These are phyloP conservation scores for Campaea margaritaria DNA, from an alignment of 2,888 invertebrate genomes.

Conservation along the genomic window DNA sequence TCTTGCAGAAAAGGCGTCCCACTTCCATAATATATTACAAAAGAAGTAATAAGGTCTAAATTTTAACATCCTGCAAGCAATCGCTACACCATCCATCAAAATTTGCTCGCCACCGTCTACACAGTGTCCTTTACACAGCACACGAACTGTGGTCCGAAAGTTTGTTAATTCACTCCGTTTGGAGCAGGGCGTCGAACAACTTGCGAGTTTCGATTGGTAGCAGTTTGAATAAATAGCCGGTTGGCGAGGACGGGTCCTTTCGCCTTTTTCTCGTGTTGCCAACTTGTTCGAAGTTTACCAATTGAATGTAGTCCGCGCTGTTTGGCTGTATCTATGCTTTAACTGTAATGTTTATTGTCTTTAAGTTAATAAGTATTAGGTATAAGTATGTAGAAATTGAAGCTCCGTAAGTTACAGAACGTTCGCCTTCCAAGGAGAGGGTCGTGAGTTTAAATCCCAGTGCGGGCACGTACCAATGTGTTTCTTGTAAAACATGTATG, in stretches of 20 bases:
- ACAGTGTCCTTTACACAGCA: slow-evolving; percentile 19
- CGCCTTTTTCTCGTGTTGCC: slow-evolving; percentile 11
- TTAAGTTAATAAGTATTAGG: too few species aligned
- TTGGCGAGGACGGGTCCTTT: slow-evolving; percentile 21
- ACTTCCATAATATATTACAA: too few species aligned
- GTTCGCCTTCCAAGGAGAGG: too few species aligned
- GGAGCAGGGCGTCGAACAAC: slow-evolving; percentile 54
- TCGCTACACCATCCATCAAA: not conserved
- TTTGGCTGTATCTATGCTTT: too few species aligned
- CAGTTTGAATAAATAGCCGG: slow-evolving; percentile 62
- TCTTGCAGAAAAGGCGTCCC: too few species aligned
- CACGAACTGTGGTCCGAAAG: slow-evolving; percentile 44
- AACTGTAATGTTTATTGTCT: too few species aligned
- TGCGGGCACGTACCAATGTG: too few species aligned
- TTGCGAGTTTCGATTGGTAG: slow-evolving; percentile 64
- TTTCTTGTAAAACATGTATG: too few species aligned
- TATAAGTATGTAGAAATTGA: too few species aligned
- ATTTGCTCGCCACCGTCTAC: slow-evolving; percentile 10
- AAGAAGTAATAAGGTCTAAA: too few species aligned
- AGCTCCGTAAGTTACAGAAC: too few species aligned
- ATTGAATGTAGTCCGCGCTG: slow-evolving; percentile 2
- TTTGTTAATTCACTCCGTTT: slow-evolving; percentile 68
- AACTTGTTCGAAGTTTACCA: slow-evolving; percentile 24
- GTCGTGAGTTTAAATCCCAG: too few species aligned
- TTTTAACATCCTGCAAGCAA: not conserved